Evolutionary conservation across 1,140 invertebrate genomes (phyloP).

Genomic region (Rhynchophorus ferrugineus): DNA sequence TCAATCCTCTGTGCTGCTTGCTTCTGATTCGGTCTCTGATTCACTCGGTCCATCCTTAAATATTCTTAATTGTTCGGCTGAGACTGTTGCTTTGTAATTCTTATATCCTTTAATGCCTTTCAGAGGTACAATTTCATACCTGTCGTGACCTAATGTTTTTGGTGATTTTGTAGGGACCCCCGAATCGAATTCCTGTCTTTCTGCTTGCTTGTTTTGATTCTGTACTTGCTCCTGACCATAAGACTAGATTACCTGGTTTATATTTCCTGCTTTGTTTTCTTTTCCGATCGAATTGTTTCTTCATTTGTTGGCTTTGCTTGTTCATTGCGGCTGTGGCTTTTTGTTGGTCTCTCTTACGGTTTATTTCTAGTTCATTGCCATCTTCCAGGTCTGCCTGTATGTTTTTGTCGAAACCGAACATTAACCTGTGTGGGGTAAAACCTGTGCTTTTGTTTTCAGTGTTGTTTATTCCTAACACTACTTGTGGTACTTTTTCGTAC

Average conservation of each 20-base stretch:
- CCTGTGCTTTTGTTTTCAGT: not conserved
- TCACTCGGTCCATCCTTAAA: conserved; percentile 2
- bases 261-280: conserved; percentile 16
- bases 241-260: conserved; percentile 15
- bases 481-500: not conserved
- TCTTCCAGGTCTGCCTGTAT: too few relatives aligned
- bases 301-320: too few relatives aligned
- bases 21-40: not conserved
- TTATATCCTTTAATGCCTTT: conserved; percentile 16
- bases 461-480: conserved; percentile 10
- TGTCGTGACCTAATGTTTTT: conserved; percentile 31
- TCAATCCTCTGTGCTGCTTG: not conserved
- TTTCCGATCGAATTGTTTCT: conserved; percentile 14
- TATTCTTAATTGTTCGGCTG: conserved; percentile 8
- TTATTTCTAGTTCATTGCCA: too few relatives aligned
- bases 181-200: conserved; percentile 8
- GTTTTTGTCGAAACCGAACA: too few relatives aligned
- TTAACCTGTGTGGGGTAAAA: not conserved
- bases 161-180: conserved; percentile 31
- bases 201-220: too few relatives aligned
- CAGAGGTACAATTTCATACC: conserved; percentile 30
- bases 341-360: too few relatives aligned
- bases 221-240: conserved; percentile 10
- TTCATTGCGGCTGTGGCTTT: too few relatives aligned
- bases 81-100: conserved; percentile 10